Conservation (phyloP, 1,140 invertebrate species). For the Hestina assimilis region DNA sequence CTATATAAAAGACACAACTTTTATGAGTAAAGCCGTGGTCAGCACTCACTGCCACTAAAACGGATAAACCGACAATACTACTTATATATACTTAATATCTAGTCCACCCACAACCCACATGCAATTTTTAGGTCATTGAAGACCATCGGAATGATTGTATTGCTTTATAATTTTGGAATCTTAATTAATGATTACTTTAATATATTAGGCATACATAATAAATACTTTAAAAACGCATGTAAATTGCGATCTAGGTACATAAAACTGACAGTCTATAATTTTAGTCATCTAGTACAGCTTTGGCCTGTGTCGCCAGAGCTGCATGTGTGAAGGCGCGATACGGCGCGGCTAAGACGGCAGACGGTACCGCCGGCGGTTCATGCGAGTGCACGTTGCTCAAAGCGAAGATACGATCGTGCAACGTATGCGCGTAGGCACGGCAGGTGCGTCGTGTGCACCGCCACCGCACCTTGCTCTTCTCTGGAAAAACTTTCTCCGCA, state of each 20-base stretch:
- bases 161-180: not conserved
- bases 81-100: not conserved
- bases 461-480: slow-evolving; percentile 76
- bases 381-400: slow-evolving; percentile 75
- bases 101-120: too few species aligned
- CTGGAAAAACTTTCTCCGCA: slow-evolving; percentile 75
- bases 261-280: not conserved
- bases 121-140: not conserved
- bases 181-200: not conserved
- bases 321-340: slow-evolving; percentile 41
- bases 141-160: not conserved
- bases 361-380: slow-evolving; percentile 51
- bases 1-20: slow-evolving; percentile 6
- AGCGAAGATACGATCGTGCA: slow-evolving; percentile 75
- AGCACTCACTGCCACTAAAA: not conserved
- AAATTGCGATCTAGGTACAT: not conserved
- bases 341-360: slow-evolving; percentile 21
- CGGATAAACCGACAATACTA: not conserved
- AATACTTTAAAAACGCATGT: not conserved
- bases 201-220: not conserved
- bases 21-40: not conserved
- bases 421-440: slow-evolving; percentile 73
- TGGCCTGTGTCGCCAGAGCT: slow-evolving; percentile 46
- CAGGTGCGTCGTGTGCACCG: slow-evolving; percentile 75
- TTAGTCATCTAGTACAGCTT: slow-evolving; percentile 57